Evolutionary conservation across 1,140 invertebrate genomes (phyloP).

Genomic region (Hypsibius dujardini): DNA sequence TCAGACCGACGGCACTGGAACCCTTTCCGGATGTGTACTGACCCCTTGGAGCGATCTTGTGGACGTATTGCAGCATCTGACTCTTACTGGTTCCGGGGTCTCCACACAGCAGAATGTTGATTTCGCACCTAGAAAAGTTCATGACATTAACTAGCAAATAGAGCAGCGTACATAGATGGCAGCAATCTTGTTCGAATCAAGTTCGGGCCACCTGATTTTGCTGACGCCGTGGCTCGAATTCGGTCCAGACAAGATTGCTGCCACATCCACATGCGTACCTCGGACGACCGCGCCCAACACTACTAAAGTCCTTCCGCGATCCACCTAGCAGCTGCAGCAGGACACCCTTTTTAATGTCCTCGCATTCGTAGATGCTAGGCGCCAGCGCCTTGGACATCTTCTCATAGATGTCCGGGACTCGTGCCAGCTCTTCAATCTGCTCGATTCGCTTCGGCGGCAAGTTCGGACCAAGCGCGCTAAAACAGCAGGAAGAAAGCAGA

Average conservation of each 20-base stretch:
- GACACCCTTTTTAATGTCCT: slow-evolving; percentile 96
- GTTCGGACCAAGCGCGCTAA: slow-evolving; percentile 45
- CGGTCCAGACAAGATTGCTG: slow-evolving; percentile 7
- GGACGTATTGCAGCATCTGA: slow-evolving; percentile 87
- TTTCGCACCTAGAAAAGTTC: slow-evolving; percentile 48
- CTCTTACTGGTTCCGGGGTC: slow-evolving; percentile 98
- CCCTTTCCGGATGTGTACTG: slow-evolving; percentile 95
- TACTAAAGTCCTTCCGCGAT: slow-evolving; percentile 70
- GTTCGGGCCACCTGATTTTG: background rate
- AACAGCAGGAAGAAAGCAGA: slow-evolving; percentile 1
- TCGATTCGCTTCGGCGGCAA: slow-evolving; percentile 73
- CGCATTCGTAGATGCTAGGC: slow-evolving; percentile 93
- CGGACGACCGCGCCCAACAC: slow-evolving; percentile 61
- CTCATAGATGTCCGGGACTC: slow-evolving; percentile 80
- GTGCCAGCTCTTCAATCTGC: slow-evolving; percentile 56
- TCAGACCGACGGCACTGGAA: slow-evolving; percentile 91
- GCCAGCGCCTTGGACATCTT: slow-evolving; percentile 68
- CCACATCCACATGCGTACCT: slow-evolving; percentile 36
- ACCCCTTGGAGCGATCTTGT: slow-evolving; percentile 70
- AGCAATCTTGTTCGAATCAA: background rate
- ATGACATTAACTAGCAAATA: slow-evolving; percentile 19
- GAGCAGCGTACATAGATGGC: background rate
- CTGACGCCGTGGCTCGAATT: background rate
- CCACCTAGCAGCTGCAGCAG: slow-evolving; percentile 89
- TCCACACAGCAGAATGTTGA: slow-evolving; percentile 92